Conservation (phyloP, 1,140 invertebrate species). For the Bathynomus jamesi region DNA sequence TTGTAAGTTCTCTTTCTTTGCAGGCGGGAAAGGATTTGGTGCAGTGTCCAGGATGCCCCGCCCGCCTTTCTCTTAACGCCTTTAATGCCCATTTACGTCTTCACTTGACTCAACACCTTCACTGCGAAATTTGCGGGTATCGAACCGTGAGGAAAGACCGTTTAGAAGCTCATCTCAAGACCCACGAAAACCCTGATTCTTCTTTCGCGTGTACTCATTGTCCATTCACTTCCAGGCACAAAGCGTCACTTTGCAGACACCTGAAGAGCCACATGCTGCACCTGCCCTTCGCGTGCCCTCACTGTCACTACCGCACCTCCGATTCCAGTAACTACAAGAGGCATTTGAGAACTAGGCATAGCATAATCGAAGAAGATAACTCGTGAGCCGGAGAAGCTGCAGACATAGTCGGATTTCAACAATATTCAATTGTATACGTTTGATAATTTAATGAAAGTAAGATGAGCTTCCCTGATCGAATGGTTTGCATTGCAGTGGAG, state of each 20-base stretch:
- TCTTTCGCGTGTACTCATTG: not conserved
- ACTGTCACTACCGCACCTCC: not conserved
- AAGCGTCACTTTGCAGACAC: not conserved
- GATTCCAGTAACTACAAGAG: not conserved
- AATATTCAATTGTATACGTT: too few species aligned
- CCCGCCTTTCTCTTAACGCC: not conserved
- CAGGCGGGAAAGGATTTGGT: too few species aligned
- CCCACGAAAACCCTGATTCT: not conserved
- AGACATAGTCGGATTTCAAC: too few species aligned
- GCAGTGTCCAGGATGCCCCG: not conserved
- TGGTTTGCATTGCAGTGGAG: too few species aligned
- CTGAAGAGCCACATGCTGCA: not conserved
- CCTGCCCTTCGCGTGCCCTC: not conserved
- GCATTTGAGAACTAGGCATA: not conserved
- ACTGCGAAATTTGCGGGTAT: not conserved
- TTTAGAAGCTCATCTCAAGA: not conserved
- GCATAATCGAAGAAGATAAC: too few species aligned
- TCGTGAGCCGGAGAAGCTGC: too few species aligned
- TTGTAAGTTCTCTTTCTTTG: too few species aligned
- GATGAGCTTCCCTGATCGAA: too few species aligned
- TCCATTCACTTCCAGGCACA: not conserved
- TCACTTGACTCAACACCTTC: not conserved
- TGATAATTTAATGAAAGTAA: too few species aligned
- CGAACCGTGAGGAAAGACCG: not conserved
- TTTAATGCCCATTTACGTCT: not conserved